Base-by-base conservation (phyloP, 2,888 invertebrate species). In the Nomada fucata region DNA sequence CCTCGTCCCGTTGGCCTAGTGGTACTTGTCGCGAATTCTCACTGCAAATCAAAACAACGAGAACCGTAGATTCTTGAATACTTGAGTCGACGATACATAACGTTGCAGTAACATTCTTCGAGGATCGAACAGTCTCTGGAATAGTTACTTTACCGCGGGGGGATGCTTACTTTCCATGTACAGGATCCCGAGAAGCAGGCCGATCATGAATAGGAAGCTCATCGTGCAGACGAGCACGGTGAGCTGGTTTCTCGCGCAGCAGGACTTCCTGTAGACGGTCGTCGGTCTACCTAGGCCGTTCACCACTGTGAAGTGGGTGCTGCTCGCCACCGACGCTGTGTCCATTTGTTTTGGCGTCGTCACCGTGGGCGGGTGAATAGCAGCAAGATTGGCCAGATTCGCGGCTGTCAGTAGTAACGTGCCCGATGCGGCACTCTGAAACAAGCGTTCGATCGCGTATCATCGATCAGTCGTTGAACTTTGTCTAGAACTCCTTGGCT, bases 231-330 rank as follows among this genome's bases (percentile, higher is more conserved):
- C 97, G 84, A 97, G 95, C 74, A 97, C 96, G 75, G 97, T 97
- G 89, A 97, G 95, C 94, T 97, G 97, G 91, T 97, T 96, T 91
- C 96, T 95, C 93, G 97, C 97, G 93, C 97, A 97, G 91, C 96
- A 96, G 64, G 95, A 94, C 90, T 95, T 95, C 63, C 94, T 94
- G 88, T 95, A 95, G 86, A 95, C 95, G 90, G 96, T 96, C 83
- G 94, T 95, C 59, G 95, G 94, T 91, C 96, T 95, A 73, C 96
- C 95, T 89, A 96, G 95, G 74, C 97, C 97, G 92, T 97, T 97
- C 81, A 97, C 96, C 74, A 97, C 97, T 15, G 97, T 97, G 93
- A 97, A 97, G 94, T 97, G 97, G 91, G 97, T 97, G 82, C 97
- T 97, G 94, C 97, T 97, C 71, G 97, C 97, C 80, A 97, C 95